Evolutionary conservation across 1,140 invertebrate genomes (phyloP), one percentile per base, ranked within the genome.

Genomic region (Heliothis virescens): DNA sequence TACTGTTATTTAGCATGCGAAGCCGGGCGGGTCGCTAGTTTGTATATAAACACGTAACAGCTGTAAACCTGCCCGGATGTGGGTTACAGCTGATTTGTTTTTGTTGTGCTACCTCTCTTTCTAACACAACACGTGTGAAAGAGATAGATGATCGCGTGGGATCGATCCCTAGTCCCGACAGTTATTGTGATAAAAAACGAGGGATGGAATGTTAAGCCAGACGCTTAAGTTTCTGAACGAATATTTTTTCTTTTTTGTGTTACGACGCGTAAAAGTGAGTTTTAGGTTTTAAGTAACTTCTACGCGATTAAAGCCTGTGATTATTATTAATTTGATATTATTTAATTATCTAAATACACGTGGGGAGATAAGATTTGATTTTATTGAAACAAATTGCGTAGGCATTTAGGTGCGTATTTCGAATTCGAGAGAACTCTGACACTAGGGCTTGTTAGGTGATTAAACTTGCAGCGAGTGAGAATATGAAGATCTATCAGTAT

Each of bases 21-120:
- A 26, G 21, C 21, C 21, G 21, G 21, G 21, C 21, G 21, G 21
- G 21, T 26, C 21, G 21, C 11, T 1, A 21, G 1, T 47, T 18
- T 74, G 41, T 60, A 21, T 26, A 74, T 60, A 50, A 60, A 74
- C 18, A 71, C 1, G 0, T 1, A 47, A 41, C 72, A 74, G 53
- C 72, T 74, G 72, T 60, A 15, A 74, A 74, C 72, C 72, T 74
- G 72, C 72, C 55, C 48, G 72, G 72, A 74, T 74, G 72, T 74
- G 72, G 34, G 67, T 55, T 71, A 71, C 72, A 62, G 72, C 60
- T 50, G 26, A 48, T 60, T 74, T 74, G 16, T 59, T 59, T 73
- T 53, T 73, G 16, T 74, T 74, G 1, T 13, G 10, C 21, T 7
- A 41, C 5, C 2, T 74, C 72, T 60, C 72, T 74, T 74, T 74